Conservation (phyloP, 2,797 vertebrate genomes). For the Myotis myotis region DNA sequence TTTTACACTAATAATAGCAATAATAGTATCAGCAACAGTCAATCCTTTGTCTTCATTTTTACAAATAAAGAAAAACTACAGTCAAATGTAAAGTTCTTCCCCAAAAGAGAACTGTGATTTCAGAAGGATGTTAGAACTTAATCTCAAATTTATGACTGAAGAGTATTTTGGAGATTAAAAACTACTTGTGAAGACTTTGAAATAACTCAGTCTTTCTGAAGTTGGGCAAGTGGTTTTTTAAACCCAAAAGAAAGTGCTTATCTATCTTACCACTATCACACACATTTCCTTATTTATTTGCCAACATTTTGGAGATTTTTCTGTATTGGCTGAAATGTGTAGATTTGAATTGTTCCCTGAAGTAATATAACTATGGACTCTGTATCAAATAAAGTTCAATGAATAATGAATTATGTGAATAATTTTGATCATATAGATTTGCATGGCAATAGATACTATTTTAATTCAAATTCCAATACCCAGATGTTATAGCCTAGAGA, state of each 20-base stretch:
- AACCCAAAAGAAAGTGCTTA: neutral
- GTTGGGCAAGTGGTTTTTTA: neutral
- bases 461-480: neutral
- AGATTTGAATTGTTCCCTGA: neutral
- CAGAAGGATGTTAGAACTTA: neutral
- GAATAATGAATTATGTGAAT: neutral
- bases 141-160: slow-evolving; percentile 21
- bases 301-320: neutral
- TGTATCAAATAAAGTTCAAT: neutral
- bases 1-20: neutral
- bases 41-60: neutral
- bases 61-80: neutral
- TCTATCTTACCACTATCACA: neutral
- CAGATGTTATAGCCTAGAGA: neutral
- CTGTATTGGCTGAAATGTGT: neutral
- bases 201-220: neutral
- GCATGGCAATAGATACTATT: neutral
- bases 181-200: neutral
- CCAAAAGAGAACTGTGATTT: neutral
- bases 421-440: neutral
- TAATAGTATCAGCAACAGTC: neutral
- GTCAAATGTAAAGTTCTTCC: neutral
- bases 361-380: neutral
- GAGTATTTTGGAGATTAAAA: slow-evolving; percentile 8
- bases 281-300: neutral